Evolutionary conservation across 2,888 invertebrate genomes (phyloP).

Genomic region (Cerastis rubricosa): DNA sequence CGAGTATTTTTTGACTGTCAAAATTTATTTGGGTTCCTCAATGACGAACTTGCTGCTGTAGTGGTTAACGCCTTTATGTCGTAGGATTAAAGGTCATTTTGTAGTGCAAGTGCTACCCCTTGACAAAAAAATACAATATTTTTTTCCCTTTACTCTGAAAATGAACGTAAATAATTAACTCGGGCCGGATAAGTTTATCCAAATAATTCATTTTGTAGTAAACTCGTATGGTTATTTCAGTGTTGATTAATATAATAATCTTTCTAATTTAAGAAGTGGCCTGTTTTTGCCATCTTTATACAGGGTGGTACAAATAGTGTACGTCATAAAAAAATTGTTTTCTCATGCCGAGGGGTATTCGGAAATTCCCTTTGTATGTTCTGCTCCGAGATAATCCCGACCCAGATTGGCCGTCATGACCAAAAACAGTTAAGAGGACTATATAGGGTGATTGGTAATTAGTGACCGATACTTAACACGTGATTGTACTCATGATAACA

Average conservation of each 20-base stretch:
- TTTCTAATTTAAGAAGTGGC: slow-evolving; percentile 1
- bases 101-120: background rate
- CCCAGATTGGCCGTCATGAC: no score
- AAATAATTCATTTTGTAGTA: slow-evolving; percentile 7
- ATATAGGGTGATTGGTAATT: no score
- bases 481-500: no score
- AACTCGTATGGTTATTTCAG: background rate
- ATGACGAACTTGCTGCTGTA: background rate
- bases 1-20: no score
- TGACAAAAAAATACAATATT: background rate
- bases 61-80: background rate
- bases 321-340: background rate
- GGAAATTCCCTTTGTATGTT: background rate
- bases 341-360: background rate
- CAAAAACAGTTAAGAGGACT: no score
- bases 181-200: background rate
- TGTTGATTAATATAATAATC: slow-evolving; percentile 35
- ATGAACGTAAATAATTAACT: background rate
- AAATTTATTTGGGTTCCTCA: no score
- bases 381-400: background rate
- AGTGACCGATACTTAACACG: no score
- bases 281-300: background rate
- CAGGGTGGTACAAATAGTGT: background rate
- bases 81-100: background rate
- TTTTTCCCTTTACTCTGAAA: background rate